A percentile compares a stretch with the other conserved stretches of the same genome.
phyloP scores from a whole-genome alignment of 2,888 invertebrate genomes.

The Drosophila paracracens region DNA sequence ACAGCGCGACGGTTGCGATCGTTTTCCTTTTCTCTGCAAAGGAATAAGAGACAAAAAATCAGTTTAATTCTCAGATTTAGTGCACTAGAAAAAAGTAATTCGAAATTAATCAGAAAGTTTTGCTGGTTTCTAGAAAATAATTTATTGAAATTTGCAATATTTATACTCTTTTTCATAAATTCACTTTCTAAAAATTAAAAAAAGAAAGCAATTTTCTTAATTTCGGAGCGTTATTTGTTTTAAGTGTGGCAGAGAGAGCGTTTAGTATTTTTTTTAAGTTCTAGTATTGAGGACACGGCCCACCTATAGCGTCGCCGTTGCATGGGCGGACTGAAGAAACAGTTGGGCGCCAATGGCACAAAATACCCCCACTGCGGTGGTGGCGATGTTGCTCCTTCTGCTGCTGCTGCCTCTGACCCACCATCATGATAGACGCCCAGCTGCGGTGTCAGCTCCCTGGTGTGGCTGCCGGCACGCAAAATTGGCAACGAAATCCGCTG shows the following conservation, averaged over 20 bases:
- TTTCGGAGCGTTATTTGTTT: not conserved
- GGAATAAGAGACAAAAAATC: not conserved
- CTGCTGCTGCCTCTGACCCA: slow-evolving; percentile 48
- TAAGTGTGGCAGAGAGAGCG: not conserved
- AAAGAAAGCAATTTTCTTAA: not conserved
- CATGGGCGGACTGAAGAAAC: slow-evolving; percentile 85
- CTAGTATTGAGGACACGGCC: slow-evolving; percentile 26
- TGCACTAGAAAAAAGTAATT: not conserved
- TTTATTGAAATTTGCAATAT: not conserved
- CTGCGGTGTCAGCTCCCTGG: slow-evolving; percentile 68
- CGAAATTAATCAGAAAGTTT: not conserved
- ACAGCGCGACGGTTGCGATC: slow-evolving; percentile 84
- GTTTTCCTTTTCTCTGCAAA: slow-evolving; percentile 84
- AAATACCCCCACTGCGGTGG: slow-evolving; percentile 87
- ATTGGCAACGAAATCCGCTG: slow-evolving; percentile 72
- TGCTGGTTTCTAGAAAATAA: not conserved
- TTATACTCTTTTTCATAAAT: not conserved
- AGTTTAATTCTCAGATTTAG: not conserved
- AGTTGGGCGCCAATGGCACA: slow-evolving; percentile 86
- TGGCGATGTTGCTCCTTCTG: slow-evolving; percentile 24
- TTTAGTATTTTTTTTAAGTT: not conserved
- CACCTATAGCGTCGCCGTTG: slow-evolving; percentile 81
- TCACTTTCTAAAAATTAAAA: not conserved
- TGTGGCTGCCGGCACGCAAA: slow-evolving; percentile 50
- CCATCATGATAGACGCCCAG: slow-evolving; percentile 78